A percentile compares a stretch with the other conserved stretches of the same genome.
Conservation (phyloP, 2,113 vertebrate species). For the Sapajus apella region DNA sequence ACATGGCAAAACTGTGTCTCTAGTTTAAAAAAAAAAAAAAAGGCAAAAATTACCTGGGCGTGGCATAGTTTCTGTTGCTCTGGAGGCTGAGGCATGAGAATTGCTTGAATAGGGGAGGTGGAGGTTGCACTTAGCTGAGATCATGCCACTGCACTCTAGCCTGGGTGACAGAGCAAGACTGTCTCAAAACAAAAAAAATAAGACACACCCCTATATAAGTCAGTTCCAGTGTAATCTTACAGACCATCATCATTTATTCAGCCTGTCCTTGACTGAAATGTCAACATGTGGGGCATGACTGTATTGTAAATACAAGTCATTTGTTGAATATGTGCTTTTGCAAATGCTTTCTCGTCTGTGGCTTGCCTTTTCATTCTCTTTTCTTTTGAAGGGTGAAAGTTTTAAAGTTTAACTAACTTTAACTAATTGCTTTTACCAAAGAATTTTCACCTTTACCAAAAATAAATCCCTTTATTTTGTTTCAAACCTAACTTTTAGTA, state of each 20-base stretch:
- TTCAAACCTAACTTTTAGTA: too few species aligned
- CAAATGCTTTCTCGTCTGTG: background rate
- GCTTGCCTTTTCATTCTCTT: conserved; percentile 27
- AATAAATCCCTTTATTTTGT: too few species aligned
- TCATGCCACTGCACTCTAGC: too few species aligned
- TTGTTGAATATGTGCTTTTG: background rate
- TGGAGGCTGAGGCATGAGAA: too few species aligned
- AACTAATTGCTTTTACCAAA: background rate
- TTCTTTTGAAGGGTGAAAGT: conserved; percentile 8
- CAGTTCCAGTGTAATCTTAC: background rate
- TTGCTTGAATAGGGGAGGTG: too few species aligned
- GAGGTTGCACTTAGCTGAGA: too few species aligned
- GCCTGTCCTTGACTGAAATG: background rate
- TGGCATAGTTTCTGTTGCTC: too few species aligned
- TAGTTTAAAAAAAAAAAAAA: too few species aligned
- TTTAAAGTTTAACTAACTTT: conserved; percentile 5
- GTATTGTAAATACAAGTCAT: background rate
- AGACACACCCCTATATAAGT: background rate
- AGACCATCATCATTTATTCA: background rate
- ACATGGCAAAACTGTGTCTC: too few species aligned
- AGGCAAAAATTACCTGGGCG: too few species aligned
- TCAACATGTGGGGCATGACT: background rate
- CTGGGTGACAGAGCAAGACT: too few species aligned
- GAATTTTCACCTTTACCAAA: background rate
- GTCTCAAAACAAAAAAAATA: too few species aligned